phyloP scores from a whole-genome alignment of 2,113 vertebrate genomes.

The Procapra przewalskii region DNA sequence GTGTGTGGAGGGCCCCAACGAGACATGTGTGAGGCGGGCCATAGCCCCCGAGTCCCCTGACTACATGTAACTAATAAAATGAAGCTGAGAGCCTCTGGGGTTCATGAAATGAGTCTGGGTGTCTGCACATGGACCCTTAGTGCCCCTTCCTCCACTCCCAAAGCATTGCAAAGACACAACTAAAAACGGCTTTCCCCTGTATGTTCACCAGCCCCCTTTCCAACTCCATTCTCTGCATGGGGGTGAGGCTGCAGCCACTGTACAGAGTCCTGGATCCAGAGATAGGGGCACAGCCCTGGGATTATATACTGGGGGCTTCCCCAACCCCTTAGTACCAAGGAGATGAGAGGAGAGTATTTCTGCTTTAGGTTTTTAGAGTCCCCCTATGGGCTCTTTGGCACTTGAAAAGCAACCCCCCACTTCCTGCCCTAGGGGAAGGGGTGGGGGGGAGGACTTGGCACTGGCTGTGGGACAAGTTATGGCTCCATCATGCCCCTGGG shows the following conservation, averaged over 20 bases:
- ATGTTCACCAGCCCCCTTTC: constrained; percentile 39
- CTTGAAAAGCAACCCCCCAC: constrained; percentile 51
- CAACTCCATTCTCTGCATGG: neutral
- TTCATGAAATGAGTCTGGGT: neutral
- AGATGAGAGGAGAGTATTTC: constrained; percentile 5
- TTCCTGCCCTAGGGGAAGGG: constrained; percentile 40
- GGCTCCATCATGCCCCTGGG: constrained; percentile 53
- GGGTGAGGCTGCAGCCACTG: neutral
- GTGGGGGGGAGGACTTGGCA: constrained; percentile 57
- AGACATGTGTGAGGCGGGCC: neutral
- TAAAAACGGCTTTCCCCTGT: constrained; percentile 17
- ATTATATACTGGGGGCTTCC: neutral
- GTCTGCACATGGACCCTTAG: neutral
- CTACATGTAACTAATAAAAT: constrained; percentile 50
- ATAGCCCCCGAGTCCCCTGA: neutral
- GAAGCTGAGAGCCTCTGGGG: neutral
- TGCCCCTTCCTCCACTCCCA: neutral
- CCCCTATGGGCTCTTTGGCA: constrained; percentile 69
- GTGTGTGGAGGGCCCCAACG: neutral
- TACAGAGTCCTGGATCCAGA: constrained; percentile 39
- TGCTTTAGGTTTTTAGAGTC: constrained; percentile 50
- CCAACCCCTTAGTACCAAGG: neutral
- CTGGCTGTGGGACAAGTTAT: constrained; percentile 56
- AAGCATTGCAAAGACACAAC: constrained; percentile 47
- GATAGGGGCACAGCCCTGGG: neutral